phyloP scores from a whole-genome alignment of 2,888 invertebrate genomes.

The Drosophila borealis region DNA sequence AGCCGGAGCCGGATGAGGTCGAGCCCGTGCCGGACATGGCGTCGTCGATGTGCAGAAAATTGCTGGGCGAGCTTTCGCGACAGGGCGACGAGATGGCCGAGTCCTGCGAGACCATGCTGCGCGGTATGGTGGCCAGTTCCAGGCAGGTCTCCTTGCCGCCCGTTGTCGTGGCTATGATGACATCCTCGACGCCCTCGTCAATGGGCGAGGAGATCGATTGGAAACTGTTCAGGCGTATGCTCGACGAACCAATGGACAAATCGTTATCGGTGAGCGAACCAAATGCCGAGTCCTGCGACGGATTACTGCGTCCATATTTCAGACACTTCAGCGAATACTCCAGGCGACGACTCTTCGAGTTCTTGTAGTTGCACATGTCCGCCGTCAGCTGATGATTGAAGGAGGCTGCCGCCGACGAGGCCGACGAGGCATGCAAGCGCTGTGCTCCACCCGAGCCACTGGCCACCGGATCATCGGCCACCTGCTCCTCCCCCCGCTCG shows the following conservation, averaged over 20 bases:
- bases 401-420: conserved; percentile 48
- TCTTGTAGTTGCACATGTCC: conserved; percentile 84
- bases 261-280: conserved; percentile 85
- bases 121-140: conserved; percentile 82
- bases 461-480: conserved; percentile 58
- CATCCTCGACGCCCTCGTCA: conserved; percentile 85
- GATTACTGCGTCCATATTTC: conserved; percentile 85
- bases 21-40: conserved; percentile 70
- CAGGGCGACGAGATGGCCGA: conserved; percentile 84
- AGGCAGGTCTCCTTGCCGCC: conserved; percentile 83
- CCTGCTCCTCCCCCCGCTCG: conserved; percentile 16
- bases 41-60: conserved; percentile 83
- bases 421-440: conserved; percentile 46
- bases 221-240: conserved; percentile 84
- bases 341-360: conserved; percentile 84
- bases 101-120: conserved; percentile 83
- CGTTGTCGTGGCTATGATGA: conserved; percentile 83
- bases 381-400: conserved; percentile 84
- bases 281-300: conserved; percentile 85
- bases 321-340: conserved; percentile 85
- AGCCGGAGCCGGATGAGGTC: conserved; percentile 78
- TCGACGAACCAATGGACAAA: conserved; percentile 84
- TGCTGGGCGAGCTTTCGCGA: conserved; percentile 82
- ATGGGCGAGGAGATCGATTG: conserved; percentile 85
- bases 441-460: conserved; percentile 59